These are phyloP conservation scores for Eolophus roseicapilla DNA, from an alignment of 2,113 vertebrate species.

Conservation along the genomic window DNA sequence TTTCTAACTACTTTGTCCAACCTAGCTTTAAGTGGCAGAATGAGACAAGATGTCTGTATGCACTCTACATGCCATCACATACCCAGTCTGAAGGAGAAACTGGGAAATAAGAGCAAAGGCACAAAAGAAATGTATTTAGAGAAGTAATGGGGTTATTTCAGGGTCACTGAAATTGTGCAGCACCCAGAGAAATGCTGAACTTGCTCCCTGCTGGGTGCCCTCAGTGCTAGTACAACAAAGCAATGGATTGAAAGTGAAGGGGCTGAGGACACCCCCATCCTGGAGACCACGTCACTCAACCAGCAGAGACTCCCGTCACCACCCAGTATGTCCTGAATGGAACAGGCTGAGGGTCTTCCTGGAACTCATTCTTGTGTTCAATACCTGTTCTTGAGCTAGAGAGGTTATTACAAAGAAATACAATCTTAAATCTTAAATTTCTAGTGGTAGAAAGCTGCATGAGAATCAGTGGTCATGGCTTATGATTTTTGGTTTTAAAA, in stretches of 20 bases:
- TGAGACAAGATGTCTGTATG: fast-evolving
- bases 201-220: not conserved
- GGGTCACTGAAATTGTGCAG: not conserved
- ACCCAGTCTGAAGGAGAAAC: not conserved
- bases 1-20: not conserved
- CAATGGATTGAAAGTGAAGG: not conserved
- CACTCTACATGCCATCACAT: not conserved
- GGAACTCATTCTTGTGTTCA: not conserved
- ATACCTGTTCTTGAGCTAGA: not conserved
- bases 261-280: not conserved
- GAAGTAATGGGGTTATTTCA: not conserved
- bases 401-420: not conserved
- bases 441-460: not conserved
- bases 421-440: not conserved
- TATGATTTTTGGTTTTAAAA: not conserved
- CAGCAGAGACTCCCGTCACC: not conserved
- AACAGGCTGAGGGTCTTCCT: not conserved
- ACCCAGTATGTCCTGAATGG: not conserved
- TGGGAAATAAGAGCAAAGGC: not conserved
- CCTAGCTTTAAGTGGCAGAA: not conserved
- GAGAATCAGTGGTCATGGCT: not conserved
- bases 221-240: not conserved
- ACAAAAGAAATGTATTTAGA: not conserved
- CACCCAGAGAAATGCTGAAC: not conserved
- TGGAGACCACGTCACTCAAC: not conserved